These are phyloP conservation scores for Acomys russatus DNA, from an alignment of 2,797 vertebrate species.

Conservation along the genomic window DNA sequence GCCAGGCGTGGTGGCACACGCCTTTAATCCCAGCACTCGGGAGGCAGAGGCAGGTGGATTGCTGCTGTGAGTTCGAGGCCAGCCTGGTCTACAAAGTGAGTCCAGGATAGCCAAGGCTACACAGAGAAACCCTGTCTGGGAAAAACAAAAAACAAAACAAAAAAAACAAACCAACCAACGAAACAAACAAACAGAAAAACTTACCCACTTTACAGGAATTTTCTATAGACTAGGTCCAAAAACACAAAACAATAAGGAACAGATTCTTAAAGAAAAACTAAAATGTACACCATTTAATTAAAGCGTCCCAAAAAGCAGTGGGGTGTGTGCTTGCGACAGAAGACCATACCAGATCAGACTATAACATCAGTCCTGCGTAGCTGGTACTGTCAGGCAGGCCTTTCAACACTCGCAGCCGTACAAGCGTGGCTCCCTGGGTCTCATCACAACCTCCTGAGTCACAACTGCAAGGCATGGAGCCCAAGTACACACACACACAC, in stretches of 20 bases:
- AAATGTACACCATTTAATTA: conserved; percentile 37
- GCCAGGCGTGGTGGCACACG: too few species aligned
- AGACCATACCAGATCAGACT: neutral
- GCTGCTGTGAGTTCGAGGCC: too few species aligned
- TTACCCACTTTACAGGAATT: neutral
- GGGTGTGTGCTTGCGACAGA: neutral
- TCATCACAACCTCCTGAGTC: neutral
- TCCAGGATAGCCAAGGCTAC: too few species aligned
- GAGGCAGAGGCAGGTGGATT: too few species aligned
- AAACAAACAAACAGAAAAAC: too few species aligned
- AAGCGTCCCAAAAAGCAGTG: neutral
- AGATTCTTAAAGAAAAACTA: neutral
- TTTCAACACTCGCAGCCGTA: neutral
- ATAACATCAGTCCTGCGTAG: neutral
- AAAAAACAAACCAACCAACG: too few species aligned
- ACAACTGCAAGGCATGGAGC: neutral
- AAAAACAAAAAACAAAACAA: too few species aligned
- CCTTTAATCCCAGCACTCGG: too few species aligned
- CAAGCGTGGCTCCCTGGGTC: neutral
- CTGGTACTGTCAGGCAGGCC: neutral
- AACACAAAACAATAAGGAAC: neutral
- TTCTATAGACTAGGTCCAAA: neutral
- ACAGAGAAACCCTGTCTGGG: too few species aligned
- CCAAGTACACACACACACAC: neutral
- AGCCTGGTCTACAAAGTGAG: too few species aligned